Base-by-base conservation (phyloP, 1,140 invertebrate genomes). In the Lethrus apterus region DNA sequence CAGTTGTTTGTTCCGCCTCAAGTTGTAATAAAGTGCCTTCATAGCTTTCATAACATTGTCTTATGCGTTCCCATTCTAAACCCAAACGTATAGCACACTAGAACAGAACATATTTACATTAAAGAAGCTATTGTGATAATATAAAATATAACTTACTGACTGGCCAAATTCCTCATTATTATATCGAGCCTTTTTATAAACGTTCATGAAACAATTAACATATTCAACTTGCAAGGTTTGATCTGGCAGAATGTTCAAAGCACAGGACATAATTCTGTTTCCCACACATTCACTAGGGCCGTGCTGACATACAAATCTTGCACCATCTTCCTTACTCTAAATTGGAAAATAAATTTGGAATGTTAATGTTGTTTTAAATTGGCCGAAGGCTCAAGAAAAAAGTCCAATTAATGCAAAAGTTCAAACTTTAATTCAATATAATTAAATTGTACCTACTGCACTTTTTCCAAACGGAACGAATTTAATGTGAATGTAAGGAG, bases 401-500 rank as follows among this genome's bases (percentile, higher is more conserved):
- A n/a, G n/a, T n/a, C n/a, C n/a, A n/a, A n/a, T n/a, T n/a, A n/a
- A n/a, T n/a, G n/a, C n/a, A n/a, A n/a, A n/a, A n/a, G n/a, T n/a
- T n/a, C n/a, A n/a, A n/a, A n/a, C n/a, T n/a, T n/a, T n/a, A n/a
- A n/a, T n/a, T n/a, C n/a, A n/a, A n/a, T n/a, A n/a, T n/a, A n/a
- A n/a, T n/a, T n/a, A n/a, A n/a, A n/a, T n/a, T n/a, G n/a, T n/a
- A n/a, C 66, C 70, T 67, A 82, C 80, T 58, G 57, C 18, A 8
- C 87, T 83, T 68, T 91, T 90, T 51, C 89, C 89, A 61, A 83
- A 92, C 1, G 89, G 86, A 38, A 83, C 71, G 33, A 79, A 72
- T 17, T 68, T 58, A 36, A 81, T 63, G 26, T 74, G 59, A 2
- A 81, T 60, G 51, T 73, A 72, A 0, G 70, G 49, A 23, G 54